Base-by-base conservation (phyloP, 64 coral and sea anemone species). In the Catalaphyllia jardinei region DNA sequence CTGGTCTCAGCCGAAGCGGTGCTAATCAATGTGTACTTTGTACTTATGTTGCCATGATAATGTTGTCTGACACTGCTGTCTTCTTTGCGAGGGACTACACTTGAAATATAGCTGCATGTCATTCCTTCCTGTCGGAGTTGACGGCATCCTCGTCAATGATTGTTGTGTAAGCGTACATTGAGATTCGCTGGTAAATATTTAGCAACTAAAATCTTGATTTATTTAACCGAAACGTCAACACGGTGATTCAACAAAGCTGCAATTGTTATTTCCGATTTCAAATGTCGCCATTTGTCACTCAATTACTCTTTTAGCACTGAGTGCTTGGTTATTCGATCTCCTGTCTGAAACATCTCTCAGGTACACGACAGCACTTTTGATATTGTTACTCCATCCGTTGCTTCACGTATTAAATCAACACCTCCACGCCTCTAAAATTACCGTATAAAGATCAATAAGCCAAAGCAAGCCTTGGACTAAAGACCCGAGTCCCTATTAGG, bases 401-500 rank as follows among this genome's bases (percentile, higher is more conserved):
- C 12, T 28, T 51, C 35, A n/a, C 62, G 11, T 46, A 19, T 61
- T 10, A 10, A 27, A 69, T 20, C 22, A 69, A 69, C 65, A 69
- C 10, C 25, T 57, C 25, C 65, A 69, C n/a, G 65, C 22, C 24
- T n/a, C 65, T 10, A 69, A n/a, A 69, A 69, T 69, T 10, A 69
- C 10, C 22, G 22, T 27, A 28, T n/a, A 25, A n/a, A 11, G 12
- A 67, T 62, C 11, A 52, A 59, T 25, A 79, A 29, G 55, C 76
- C 25, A 55, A 67, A 24, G 31, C 29, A 65, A 62, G 18, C 31
- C 19, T 25, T 69, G 20, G 81, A 71, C 81, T 87, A 96, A 72
- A 93, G 90, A 46, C 87, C 91, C 0, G 91, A 76, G 31, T 96
- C 95, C 73, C 95, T 88, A n/a, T 72, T 89, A 13, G 95, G 91